A percentile compares a stretch with the other conserved stretches of the same genome.
phyloP scores from a whole-genome alignment of 2,888 invertebrate species.

The Pollenia angustigena region DNA sequence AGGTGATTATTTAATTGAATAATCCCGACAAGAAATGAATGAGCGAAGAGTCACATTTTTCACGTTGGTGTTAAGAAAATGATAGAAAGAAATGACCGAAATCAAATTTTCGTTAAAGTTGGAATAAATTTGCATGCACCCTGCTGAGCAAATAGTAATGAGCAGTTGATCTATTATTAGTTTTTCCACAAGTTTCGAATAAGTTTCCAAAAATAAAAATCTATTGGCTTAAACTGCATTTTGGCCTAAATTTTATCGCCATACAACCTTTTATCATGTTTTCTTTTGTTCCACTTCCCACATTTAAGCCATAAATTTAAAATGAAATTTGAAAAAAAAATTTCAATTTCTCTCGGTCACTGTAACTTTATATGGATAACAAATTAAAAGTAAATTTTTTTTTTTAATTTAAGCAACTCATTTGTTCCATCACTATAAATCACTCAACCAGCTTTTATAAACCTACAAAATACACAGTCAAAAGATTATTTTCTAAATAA shows the following conservation, averaged over 20 bases:
- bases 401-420: constrained; percentile 66
- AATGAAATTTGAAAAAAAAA: background rate
- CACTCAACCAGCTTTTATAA: constrained; percentile 50
- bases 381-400: constrained; percentile 58
- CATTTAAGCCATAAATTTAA: constrained; percentile 28
- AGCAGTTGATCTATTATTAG: background rate
- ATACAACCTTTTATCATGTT: background rate
- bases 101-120: too few relatives aligned
- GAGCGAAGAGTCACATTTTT: too few relatives aligned
- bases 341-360: constrained; percentile 54
- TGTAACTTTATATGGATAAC: constrained; percentile 52
- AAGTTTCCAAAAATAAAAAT: background rate
- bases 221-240: background rate
- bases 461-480: constrained; percentile 24
- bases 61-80: too few relatives aligned
- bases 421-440: constrained; percentile 68
- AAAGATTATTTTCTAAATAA: background rate
- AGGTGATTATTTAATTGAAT: background rate
- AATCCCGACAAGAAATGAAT: too few relatives aligned
- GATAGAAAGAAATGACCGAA: too few relatives aligned
- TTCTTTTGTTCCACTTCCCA: constrained; percentile 29
- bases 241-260: background rate
- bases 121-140: background rate
- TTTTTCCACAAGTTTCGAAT: too few relatives aligned
- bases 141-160: background rate